Evolutionary conservation across 1,140 invertebrate species (phyloP), one percentile per base, ranked within the genome.

Genomic region (Drosophila littoralis): DNA sequence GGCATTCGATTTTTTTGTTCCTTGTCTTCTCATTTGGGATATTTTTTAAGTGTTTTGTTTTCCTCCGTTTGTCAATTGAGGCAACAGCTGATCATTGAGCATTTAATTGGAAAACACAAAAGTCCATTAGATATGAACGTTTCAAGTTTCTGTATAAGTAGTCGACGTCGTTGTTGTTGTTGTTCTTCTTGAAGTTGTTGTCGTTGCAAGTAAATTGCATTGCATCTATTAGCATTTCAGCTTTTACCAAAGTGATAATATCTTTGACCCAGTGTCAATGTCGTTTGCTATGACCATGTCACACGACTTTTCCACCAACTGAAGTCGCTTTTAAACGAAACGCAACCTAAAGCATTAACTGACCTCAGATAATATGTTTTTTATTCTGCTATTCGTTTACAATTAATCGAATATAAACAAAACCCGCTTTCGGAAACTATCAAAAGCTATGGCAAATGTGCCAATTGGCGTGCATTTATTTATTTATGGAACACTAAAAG

Each of bases 31-130:
- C 59, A 51, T 38, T 50, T 35, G 8, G 9, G 42, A 17, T 40
- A n/a, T 52, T 22, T 38, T 42, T 79, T 81, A 85, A 85, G 67
- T 85, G 82, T 75, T 85, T 85, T 85, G 81, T 86, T 85, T 85
- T 80, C 58, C 32, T 36, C 46, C 51, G 74, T 60, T 64, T 38
- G 45, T 52, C 69, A 81, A 81, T 82, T 78, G 48, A 76, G 28
- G 13, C 48, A 58, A 59, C 22, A 38, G 58, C 40, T 45, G 68
- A 66, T 71, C 68, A 76, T 32, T 64, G 42, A 38, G 45, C 65
- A 66, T 48, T 54, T 43, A 71, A 69, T 63, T 54, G 59, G 46
- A 46, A 78, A 43, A 28, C 57, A 7, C 33, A 50, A 58, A 52
- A n/a, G 33, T 15, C 50, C 32, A 52, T 42, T 50, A 7, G 10